Conservation (phyloP, 2,113 vertebrate species). For the Rhinichthys klamathensis region DNA sequence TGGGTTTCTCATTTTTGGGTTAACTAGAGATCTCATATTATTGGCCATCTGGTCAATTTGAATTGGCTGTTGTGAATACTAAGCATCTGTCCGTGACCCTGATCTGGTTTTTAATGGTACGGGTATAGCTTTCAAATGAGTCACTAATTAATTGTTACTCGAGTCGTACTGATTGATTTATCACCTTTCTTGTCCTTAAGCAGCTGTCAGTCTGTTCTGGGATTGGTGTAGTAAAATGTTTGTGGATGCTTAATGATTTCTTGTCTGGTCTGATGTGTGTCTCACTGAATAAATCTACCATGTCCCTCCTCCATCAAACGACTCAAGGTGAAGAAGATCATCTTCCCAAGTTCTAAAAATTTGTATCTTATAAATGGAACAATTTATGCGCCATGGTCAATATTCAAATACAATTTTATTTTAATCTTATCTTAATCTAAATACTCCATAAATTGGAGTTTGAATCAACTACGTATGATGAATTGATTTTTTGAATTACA, state of each 20-base stretch:
- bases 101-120: not conserved
- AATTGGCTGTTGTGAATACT: not conserved
- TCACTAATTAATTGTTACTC: not conserved
- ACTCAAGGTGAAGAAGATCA: not conserved
- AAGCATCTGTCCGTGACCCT: not conserved
- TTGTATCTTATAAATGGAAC: not conserved
- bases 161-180: not conserved
- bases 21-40: not conserved
- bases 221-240: slow-evolving; percentile 9
- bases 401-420: not conserved
- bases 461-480: not conserved
- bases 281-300: not conserved
- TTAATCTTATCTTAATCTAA: not conserved
- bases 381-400: not conserved
- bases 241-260: slow-evolving; percentile 11
- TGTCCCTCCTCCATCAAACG: not conserved
- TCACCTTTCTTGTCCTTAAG: not conserved
- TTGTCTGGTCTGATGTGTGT: not conserved
- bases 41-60: not conserved
- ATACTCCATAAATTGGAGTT: not conserved
- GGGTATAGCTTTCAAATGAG: not conserved
- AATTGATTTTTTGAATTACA: too few relatives aligned
- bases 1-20: not conserved
- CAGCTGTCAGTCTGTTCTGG: not conserved
- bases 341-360: not conserved